Evolutionary conservation across 2,888 invertebrate genomes (phyloP), one percentile per base, ranked within the genome.

Genomic region (Limnephilus auricula): DNA sequence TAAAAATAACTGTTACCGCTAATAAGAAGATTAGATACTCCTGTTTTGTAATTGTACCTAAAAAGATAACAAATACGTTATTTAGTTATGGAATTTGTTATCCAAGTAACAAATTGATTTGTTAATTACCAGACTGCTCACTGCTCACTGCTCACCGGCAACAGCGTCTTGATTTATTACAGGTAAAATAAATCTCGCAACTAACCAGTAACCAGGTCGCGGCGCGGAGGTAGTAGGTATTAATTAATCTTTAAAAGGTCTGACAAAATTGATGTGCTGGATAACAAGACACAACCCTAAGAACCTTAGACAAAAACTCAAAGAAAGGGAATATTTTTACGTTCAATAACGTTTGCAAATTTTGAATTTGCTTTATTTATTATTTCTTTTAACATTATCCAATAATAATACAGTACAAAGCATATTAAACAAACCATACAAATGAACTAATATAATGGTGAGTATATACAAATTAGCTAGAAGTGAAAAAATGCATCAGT

Each of bases 191-290:
- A 84, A 84, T 84, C 40, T 84, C 84, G 84, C 45, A n/a, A 13
- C 37, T 84, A 84, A 84, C 50, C 50, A 25, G 50, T 84, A 84
- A 84, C 18, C 50, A 4, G 4, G 50, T 65, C 50, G 25, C 18
- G 50, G 50, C 18, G 50, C 50, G 18, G 50, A 13, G 50, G 50
- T 0, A 4, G 50, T 18, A 84, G 5, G 50, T 32, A 40, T 84
- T 34, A 84, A 84, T 84, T 84, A 84, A 84, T 84, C 84, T 84
- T 84, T 40, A 84, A 84, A 84, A 84, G 37, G 84, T 9, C 83
- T 82, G 4, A 84, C 40, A 84, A 84, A 34, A 84, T 84, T 84
- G 37, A 84, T 40, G 40, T n/a, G 37, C 13, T 10, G 84, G 84
- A 37, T 84, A 40, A 34, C 84, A 84, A 84, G 84, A 84, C n/a